phyloP scores from a whole-genome alignment of 37 sponge, comb jelly and placozoan genomes.

The Hexactinellida sp. region DNA sequence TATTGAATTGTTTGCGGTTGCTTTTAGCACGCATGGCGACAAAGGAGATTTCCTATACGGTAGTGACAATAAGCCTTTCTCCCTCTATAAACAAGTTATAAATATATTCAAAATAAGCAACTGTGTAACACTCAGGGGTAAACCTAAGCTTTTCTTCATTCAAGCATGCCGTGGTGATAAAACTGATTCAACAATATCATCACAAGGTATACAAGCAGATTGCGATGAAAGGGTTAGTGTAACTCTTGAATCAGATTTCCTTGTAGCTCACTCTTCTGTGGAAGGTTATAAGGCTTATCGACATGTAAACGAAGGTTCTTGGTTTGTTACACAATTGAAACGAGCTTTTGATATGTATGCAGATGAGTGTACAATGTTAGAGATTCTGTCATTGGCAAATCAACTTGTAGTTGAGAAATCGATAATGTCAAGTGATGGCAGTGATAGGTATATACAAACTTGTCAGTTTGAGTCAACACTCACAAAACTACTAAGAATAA shows the following conservation, averaged over 20 bases:
- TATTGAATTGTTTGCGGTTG: background rate
- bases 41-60: background rate
- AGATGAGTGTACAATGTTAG: background rate
- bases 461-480: background rate
- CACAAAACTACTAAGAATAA: background rate
- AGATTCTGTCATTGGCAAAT: background rate
- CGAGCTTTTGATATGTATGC: background rate
- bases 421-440: background rate
- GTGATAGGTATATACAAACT: background rate
- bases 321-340: background rate
- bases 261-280: background rate
- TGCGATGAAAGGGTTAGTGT: background rate
- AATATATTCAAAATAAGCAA: background rate
- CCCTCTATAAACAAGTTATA: background rate
- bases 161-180: background rate
- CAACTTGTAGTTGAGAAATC: background rate
- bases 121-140: background rate
- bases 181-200: background rate
- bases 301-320: background rate
- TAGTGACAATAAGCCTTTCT: background rate
- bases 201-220: background rate
- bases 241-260: background rate
- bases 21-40: background rate
- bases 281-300: background rate
- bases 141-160: background rate